Evolutionary conservation across 2,888 invertebrate species (phyloP).

Genomic region (Xestia xanthographa): DNA sequence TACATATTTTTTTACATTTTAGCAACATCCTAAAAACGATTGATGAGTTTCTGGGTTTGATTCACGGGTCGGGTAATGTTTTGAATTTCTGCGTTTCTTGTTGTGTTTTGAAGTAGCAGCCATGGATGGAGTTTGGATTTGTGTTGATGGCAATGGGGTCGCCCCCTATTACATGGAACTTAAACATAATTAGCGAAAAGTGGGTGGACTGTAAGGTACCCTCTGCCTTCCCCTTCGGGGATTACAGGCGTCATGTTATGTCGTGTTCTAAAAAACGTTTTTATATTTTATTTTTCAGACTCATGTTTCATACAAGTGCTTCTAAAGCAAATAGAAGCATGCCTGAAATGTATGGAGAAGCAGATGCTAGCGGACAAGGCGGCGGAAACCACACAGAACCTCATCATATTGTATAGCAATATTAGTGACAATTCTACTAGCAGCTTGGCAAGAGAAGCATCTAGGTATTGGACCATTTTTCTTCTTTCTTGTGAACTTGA

Average conservation of each 20-base stretch:
- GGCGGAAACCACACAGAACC: slow-evolving; percentile 65
- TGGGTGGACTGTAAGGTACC: not conserved
- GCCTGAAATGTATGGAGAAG: slow-evolving; percentile 79
- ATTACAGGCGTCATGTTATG: not conserved
- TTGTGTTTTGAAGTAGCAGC: not conserved
- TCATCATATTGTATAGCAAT: slow-evolving; percentile 74
- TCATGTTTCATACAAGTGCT: slow-evolving; percentile 84
- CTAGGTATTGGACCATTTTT: slow-evolving; percentile 64
- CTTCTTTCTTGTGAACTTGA: not conserved
- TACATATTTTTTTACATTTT: not conserved
- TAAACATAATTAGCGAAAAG: not conserved
- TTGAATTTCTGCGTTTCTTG: not conserved
- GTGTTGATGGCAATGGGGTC: not conserved
- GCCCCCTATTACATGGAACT: not conserved
- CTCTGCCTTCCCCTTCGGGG: not conserved
- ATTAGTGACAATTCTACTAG: slow-evolving; percentile 53
- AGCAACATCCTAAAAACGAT: not conserved
- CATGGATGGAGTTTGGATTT: not conserved
- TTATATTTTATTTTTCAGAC: slow-evolving; percentile 72
- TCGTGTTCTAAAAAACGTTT: not conserved
- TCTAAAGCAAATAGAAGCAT: slow-evolving; percentile 81
- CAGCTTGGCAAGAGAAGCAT: slow-evolving; percentile 62
- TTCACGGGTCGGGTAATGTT: not conserved
- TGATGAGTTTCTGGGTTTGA: not conserved
- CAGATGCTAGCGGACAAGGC: slow-evolving; percentile 68